Conservation (phyloP, 2,797 vertebrate genomes). For the Sebastes cheni region DNA sequence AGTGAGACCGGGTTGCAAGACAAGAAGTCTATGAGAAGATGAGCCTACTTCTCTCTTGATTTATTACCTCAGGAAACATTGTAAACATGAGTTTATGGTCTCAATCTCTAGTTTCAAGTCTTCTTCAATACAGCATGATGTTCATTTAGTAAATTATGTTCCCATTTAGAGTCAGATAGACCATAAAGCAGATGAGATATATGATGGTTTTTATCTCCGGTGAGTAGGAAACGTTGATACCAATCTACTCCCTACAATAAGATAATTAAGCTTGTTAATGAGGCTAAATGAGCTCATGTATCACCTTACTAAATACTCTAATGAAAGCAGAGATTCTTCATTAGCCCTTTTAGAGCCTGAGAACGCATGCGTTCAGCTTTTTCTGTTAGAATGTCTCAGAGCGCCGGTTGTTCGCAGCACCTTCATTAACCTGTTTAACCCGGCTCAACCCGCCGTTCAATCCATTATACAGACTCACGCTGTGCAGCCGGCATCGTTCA, state of each 20-base stretch:
- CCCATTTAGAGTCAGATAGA: neutral
- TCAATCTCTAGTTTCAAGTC: too few relatives aligned
- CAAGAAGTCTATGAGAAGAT: too few relatives aligned
- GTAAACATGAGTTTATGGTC: too few relatives aligned
- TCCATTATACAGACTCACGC: neutral
- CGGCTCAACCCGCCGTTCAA: neutral
- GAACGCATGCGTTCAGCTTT: neutral
- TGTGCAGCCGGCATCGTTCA: neutral
- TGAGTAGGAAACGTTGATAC: too few relatives aligned
- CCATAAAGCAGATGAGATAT: too few relatives aligned
- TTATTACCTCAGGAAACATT: too few relatives aligned
- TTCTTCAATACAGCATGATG: too few relatives aligned
- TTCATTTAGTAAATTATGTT: too few relatives aligned
- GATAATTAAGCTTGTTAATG: neutral
- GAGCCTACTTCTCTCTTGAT: too few relatives aligned
- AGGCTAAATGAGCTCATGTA: neutral
- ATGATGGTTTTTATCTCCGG: too few relatives aligned
- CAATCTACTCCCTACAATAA: too few relatives aligned
- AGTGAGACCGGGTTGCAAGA: too few relatives aligned
- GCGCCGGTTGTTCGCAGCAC: neutral
- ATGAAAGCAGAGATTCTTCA: neutral
- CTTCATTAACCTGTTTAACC: neutral
- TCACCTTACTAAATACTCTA: neutral
- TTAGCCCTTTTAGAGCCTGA: neutral
- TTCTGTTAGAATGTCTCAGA: neutral